Evolutionary conservation across 2,797 vertebrate species (phyloP).

Genomic region (Trachurus trachurus): DNA sequence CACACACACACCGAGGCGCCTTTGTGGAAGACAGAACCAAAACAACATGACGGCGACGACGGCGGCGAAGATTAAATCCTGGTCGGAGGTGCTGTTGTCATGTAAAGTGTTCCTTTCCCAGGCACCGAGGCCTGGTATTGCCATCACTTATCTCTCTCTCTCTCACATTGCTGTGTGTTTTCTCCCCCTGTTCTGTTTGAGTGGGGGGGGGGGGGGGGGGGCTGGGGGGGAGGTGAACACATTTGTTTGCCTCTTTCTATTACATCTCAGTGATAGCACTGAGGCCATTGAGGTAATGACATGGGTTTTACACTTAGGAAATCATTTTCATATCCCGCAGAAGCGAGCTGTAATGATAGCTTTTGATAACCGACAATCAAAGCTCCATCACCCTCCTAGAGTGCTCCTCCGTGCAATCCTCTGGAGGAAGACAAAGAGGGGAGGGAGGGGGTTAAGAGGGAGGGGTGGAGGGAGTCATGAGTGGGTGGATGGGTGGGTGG

Average conservation of each 20-base stretch:
- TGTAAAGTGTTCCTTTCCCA: slow-evolving; percentile 60
- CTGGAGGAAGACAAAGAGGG: slow-evolving; percentile 52
- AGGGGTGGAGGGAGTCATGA: slow-evolving; percentile 40
- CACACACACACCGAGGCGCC: background rate
- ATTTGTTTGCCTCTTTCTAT: slow-evolving; percentile 81
- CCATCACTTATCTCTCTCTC: slow-evolving; percentile 65
- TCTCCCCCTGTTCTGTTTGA: slow-evolving; percentile 66
- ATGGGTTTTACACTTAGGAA: slow-evolving; percentile 82
- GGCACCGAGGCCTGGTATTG: slow-evolving; percentile 50
- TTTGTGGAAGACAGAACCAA: slow-evolving; percentile 31
- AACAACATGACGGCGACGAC: slow-evolving; percentile 59
- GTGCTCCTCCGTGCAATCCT: slow-evolving; percentile 75
- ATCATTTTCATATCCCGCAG: slow-evolving; percentile 82
- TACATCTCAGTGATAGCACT: slow-evolving; percentile 70
- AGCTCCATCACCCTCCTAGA: slow-evolving; percentile 80
- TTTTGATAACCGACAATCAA: slow-evolving; percentile 86
- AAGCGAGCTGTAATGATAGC: slow-evolving; percentile 82
- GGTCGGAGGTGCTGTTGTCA: slow-evolving; percentile 55
- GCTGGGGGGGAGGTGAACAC: slow-evolving; percentile 41
- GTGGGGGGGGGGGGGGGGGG: slow-evolving; percentile 18
- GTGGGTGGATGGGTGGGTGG: slow-evolving; percentile 21
- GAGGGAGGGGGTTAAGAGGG: slow-evolving; percentile 46
- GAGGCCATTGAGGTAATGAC: slow-evolving; percentile 83
- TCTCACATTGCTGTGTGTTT: slow-evolving; percentile 67
- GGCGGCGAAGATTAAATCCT: slow-evolving; percentile 64